A percentile compares a stretch with the other conserved stretches of the same genome.
phyloP scores from a whole-genome alignment of 2,797 vertebrate species.

The Podargus strigoides region DNA sequence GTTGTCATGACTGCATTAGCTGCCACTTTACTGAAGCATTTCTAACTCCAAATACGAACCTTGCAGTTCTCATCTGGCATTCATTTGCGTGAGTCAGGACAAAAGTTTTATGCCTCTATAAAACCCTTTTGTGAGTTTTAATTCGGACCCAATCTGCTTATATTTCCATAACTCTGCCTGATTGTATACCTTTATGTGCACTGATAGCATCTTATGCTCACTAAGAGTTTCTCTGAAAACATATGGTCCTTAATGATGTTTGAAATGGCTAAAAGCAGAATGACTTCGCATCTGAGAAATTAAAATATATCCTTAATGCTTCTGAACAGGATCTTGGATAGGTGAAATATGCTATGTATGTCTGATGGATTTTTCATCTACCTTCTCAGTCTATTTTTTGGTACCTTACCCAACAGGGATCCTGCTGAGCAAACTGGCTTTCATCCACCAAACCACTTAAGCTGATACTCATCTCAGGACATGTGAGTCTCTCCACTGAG shows the following conservation, averaged over 20 bases:
- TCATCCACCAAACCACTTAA: constrained; percentile 22
- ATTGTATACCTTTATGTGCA: background rate
- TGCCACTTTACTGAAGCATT: background rate
- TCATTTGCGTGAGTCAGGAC: background rate
- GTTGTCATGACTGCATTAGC: background rate
- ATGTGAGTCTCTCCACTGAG: background rate
- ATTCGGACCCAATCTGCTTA: background rate
- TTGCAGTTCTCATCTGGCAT: background rate
- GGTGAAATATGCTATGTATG: background rate
- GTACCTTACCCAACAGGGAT: background rate
- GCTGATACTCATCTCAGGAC: background rate
- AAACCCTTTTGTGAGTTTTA: background rate
- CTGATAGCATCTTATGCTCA: background rate
- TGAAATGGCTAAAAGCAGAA: background rate
- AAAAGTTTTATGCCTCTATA: background rate
- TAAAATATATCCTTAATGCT: background rate
- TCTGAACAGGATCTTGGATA: background rate
- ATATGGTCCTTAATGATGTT: background rate
- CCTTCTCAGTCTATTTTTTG: background rate
- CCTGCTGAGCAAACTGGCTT: background rate
- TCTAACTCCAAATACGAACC: background rate
- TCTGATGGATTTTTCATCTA: background rate
- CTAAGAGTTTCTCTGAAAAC: constrained; percentile 9
- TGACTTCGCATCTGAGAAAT: constrained; percentile 44
- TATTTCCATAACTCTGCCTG: background rate